Conservation (phyloP, 2,888 invertebrate genomes). For the Eumerus sabulonum region DNA sequence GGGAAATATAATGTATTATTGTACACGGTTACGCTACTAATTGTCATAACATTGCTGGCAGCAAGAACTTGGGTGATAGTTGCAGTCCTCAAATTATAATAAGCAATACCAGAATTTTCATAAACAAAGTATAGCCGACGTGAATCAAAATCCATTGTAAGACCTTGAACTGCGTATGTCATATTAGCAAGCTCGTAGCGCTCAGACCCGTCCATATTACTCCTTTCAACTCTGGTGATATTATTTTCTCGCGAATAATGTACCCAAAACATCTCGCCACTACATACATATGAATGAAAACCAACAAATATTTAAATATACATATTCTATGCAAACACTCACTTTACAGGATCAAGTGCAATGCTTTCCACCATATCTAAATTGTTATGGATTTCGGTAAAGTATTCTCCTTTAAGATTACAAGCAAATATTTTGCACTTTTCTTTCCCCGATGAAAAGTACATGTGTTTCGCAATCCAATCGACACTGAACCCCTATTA, state of each 20-base stretch:
- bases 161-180: slow-evolving; percentile 79
- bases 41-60: slow-evolving; percentile 75
- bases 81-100: slow-evolving; percentile 80
- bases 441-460: slow-evolving; percentile 82
- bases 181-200: slow-evolving; percentile 75
- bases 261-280: slow-evolving; percentile 82
- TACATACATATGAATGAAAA: slow-evolving; percentile 67
- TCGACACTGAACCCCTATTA: slow-evolving; percentile 87
- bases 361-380: slow-evolving; percentile 82
- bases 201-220: slow-evolving; percentile 84
- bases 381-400: slow-evolving; percentile 79
- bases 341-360: slow-evolving; percentile 84
- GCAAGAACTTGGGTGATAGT: slow-evolving; percentile 73
- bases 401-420: slow-evolving; percentile 86
- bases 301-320: neutral
- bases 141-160: slow-evolving; percentile 82
- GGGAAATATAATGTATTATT: slow-evolving; percentile 84
- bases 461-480: slow-evolving; percentile 85
- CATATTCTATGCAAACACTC: slow-evolving; percentile 52
- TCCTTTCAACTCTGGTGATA: slow-evolving; percentile 81
- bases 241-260: slow-evolving; percentile 78
- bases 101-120: slow-evolving; percentile 81
- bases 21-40: slow-evolving; percentile 84
- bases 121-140: slow-evolving; percentile 87
- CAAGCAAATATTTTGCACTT: slow-evolving; percentile 83